Evolutionary conservation across 2,888 invertebrate genomes (phyloP).

Genomic region (Trachelus troglodyta): DNA sequence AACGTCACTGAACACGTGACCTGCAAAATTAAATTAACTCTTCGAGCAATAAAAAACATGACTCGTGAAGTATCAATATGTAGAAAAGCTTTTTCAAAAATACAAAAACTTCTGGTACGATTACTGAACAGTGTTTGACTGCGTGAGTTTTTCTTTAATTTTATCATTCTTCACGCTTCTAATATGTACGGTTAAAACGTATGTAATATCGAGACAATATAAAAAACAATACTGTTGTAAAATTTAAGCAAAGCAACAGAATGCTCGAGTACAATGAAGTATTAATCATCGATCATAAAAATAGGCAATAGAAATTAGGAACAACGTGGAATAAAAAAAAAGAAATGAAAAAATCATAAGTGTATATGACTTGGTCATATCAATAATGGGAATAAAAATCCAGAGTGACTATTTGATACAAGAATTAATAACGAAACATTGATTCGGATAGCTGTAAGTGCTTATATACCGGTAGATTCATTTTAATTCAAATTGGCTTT

Average conservation of each 20-base stretch:
- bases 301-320: not conserved
- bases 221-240: not conserved
- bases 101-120: not conserved
- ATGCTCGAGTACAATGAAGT: not conserved
- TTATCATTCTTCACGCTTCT: not conserved
- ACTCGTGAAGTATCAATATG: not conserved
- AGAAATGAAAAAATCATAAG: not conserved
- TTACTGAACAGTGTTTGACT: not conserved
- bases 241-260: not conserved
- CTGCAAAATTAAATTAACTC: not conserved
- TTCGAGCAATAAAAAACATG: not conserved
- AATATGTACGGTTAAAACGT: not conserved
- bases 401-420: not conserved
- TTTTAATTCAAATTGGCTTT: not conserved
- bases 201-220: not conserved
- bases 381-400: not conserved
- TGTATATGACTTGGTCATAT: not conserved
- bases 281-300: not conserved
- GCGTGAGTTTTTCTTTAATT: not conserved
- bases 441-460: slow-evolving; percentile 7
- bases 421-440: slow-evolving; percentile 8
- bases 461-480: not conserved
- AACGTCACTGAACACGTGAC: not conserved
- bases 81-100: not conserved
- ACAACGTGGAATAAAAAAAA: not conserved